Conservation (phyloP, 2,113 vertebrate species). For the Noctilio leporinus region DNA sequence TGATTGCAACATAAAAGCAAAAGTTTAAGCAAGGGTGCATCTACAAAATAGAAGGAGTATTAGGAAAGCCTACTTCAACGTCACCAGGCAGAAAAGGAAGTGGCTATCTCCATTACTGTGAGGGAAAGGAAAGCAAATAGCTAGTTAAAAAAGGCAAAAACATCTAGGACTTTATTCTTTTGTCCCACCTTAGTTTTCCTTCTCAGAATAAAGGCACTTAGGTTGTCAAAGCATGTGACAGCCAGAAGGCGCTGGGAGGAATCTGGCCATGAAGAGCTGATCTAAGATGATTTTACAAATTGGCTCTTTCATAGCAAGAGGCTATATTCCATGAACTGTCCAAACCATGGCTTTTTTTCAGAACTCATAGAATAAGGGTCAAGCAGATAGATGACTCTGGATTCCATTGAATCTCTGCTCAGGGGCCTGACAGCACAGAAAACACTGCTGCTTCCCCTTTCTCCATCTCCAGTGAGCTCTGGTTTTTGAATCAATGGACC, state of each 20-base stretch:
- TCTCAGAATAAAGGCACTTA: neutral
- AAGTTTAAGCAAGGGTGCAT: neutral
- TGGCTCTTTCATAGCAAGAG: neutral
- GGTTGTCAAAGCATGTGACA: neutral
- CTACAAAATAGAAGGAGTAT: neutral
- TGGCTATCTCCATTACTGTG: neutral
- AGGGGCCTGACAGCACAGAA: neutral
- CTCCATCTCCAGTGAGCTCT: neutral
- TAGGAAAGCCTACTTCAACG: neutral
- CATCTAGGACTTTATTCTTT: neutral
- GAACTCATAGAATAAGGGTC: neutral
- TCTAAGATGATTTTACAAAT: neutral
- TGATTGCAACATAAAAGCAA: neutral
- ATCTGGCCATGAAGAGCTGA: neutral
- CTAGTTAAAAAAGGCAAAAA: neutral
- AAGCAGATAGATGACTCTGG: neutral
- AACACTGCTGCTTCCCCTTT: neutral
- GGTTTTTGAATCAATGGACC: fast-evolving
- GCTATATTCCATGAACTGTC: neutral
- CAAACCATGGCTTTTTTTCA: neutral
- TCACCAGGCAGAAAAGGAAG: neutral
- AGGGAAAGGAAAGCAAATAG: neutral
- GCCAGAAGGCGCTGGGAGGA: neutral
- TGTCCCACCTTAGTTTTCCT: neutral
- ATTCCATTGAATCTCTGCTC: neutral